Evolutionary conservation across 2,113 vertebrate genomes (phyloP).

Genomic region (Uropsilus gracilis): DNA sequence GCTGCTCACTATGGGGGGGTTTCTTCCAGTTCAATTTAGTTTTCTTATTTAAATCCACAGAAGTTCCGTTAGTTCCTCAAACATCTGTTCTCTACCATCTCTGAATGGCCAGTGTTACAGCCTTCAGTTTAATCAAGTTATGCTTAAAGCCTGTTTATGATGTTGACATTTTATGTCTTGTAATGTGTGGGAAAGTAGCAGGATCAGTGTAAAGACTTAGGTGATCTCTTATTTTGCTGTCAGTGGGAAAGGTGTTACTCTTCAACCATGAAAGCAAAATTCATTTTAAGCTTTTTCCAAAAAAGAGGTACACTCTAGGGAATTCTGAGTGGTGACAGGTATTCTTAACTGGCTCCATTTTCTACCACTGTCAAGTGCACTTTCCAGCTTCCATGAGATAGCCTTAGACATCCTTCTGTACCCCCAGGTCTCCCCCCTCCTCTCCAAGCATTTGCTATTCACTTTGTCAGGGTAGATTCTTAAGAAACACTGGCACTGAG

Average conservation of each 20-base stretch:
- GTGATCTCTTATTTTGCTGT: neutral
- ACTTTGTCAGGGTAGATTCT: neutral
- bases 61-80: neutral
- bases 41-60: neutral
- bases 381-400: neutral
- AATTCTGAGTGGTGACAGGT: neutral
- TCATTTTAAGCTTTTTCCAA: constrained; percentile 41
- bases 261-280: neutral
- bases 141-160: constrained; percentile 38
- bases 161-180: neutral
- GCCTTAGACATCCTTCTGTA: neutral
- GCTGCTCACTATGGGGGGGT: neutral
- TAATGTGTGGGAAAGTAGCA: neutral
- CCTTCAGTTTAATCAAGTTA: neutral
- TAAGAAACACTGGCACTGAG: neutral
- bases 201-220: neutral
- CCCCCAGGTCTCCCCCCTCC: neutral
- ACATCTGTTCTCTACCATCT: neutral
- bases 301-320: constrained; percentile 13
- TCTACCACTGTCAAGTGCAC: neutral
- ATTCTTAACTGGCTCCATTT: neutral
- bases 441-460: neutral
- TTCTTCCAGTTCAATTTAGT: neutral
- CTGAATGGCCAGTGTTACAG: neutral
- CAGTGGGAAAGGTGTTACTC: neutral